These are phyloP conservation scores for Pocillopora meandrina DNA, from an alignment of 92 coral and sea anemone species.

Conservation along the genomic window DNA sequence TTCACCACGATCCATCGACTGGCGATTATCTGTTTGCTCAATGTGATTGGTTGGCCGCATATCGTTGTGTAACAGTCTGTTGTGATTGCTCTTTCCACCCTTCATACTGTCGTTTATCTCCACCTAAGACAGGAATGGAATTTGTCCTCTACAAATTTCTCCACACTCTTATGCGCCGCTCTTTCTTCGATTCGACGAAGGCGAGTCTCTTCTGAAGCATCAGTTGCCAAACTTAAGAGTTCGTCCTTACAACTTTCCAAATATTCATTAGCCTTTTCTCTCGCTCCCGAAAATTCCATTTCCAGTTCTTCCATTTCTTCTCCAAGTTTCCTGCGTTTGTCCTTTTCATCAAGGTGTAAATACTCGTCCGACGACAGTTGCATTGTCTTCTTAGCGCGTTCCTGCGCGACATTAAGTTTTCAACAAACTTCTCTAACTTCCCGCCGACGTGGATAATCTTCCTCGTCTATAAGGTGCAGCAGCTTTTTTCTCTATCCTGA, in stretches of 20 bases:
- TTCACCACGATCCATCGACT: background rate
- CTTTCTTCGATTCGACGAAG: conserved; percentile 14
- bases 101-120: background rate
- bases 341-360: background rate
- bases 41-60: background rate
- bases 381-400: conserved; percentile 46
- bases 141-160: conserved; percentile 20
- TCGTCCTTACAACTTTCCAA: conserved; percentile 49
- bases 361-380: background rate
- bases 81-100: conserved; percentile 48
- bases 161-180: background rate
- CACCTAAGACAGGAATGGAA: no score
- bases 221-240: conserved; percentile 42
- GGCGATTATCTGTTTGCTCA: background rate
- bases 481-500: no score
- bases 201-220: conserved; percentile 29
- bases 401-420: conserved; percentile 39
- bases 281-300: conserved; percentile 47
- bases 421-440: conserved; percentile 41
- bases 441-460: conserved; percentile 61
- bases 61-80: conserved; percentile 48
- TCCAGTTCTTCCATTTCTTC: conserved; percentile 54
- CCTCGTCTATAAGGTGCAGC: conserved; percentile 11
- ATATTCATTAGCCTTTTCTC: conserved; percentile 58
- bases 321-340: background rate